These are phyloP conservation scores for Xestoiulus laeticollis DNA, from an alignment of 2,888 invertebrate genomes.

Conservation along the genomic window DNA sequence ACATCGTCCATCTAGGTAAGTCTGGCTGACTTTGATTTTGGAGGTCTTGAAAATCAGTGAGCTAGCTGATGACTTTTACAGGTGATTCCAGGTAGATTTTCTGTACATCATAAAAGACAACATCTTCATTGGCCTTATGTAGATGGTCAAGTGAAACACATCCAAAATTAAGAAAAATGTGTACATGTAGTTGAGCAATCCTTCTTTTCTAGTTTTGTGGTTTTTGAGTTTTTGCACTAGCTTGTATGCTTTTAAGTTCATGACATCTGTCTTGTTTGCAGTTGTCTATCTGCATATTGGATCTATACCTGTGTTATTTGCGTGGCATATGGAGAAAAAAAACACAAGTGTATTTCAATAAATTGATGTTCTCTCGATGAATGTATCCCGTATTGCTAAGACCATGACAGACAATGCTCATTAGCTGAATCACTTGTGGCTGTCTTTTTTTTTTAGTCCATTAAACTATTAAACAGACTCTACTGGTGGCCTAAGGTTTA, in stretches of 20 bases:
- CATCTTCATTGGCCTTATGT: not conserved
- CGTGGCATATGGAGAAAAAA: not conserved
- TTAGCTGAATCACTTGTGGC: not conserved
- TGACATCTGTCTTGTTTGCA: not conserved
- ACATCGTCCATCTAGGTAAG: slow-evolving; percentile 55
- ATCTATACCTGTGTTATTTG: not conserved
- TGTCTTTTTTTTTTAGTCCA: not conserved
- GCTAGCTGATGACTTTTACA: no score
- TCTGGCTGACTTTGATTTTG: not conserved
- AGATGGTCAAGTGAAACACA: no score
- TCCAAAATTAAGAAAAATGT: no score
- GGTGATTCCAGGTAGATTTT: no score
- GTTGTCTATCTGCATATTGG: not conserved
- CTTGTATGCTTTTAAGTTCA: no score
- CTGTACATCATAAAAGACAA: no score
- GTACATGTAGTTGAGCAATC: no score
- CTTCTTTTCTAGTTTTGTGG: no score
- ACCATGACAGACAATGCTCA: not conserved
- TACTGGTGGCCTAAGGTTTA: not conserved
- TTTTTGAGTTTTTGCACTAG: no score
- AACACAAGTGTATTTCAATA: not conserved
- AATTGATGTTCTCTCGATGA: not conserved
- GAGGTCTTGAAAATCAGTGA: not conserved
- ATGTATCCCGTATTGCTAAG: not conserved
- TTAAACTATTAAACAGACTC: not conserved